These are phyloP conservation scores for Lumbricus terrestris DNA, from an alignment of 2,888 invertebrate species.

Conservation along the genomic window DNA sequence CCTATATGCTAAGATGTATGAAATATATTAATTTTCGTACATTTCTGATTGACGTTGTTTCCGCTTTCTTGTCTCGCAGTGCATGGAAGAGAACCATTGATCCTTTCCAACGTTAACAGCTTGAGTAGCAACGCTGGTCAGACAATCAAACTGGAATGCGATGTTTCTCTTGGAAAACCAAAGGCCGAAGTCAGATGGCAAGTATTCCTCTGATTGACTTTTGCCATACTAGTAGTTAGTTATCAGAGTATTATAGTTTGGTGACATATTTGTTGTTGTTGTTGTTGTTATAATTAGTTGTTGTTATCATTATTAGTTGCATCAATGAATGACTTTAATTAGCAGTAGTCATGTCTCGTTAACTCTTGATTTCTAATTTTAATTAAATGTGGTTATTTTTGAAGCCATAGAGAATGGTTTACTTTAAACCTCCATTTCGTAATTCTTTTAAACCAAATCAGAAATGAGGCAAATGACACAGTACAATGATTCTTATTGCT, in stretches of 20 bases:
- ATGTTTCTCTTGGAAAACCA: conserved; percentile 53
- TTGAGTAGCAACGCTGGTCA: conserved; percentile 50
- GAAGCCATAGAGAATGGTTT: no score
- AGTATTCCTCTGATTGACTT: not conserved
- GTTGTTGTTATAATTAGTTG: no score
- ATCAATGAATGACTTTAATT: not conserved
- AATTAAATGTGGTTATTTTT: no score
- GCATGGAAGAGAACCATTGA: conserved; percentile 38
- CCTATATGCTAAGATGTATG: no score
- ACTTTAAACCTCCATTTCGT: no score
- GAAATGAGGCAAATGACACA: no score
- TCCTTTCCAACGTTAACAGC: conserved; percentile 54
- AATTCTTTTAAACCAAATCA: no score
- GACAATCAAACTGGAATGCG: conserved; percentile 53
- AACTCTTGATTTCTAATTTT: no score
- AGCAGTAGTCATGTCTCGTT: not conserved
- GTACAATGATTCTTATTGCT: no score
- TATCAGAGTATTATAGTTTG: not conserved
- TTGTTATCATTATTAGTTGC: no score
- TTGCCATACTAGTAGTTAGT: no score
- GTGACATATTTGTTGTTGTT: no score
- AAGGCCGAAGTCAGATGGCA: conserved; percentile 60
- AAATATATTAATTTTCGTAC: not conserved
- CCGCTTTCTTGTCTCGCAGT: not conserved
- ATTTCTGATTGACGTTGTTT: not conserved